Evolutionary conservation across 2,888 invertebrate species (phyloP), one percentile per base, ranked within the genome.

Genomic region (Meloe dianella): DNA sequence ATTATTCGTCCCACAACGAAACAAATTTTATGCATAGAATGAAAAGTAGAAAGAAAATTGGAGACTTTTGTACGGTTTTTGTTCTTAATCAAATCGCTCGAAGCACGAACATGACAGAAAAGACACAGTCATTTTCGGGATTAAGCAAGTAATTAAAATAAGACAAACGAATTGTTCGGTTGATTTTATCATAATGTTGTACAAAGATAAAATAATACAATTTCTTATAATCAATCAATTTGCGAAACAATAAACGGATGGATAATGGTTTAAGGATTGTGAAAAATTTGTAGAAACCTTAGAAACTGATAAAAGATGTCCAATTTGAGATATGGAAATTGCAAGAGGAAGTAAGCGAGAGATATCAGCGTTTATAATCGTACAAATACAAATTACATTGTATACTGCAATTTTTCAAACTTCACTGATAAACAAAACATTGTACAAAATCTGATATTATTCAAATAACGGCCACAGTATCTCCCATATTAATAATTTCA

Each of bases 251-350:
- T 6, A 17, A 38, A 41, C 17, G 35, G 35, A 8, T 30, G 4
- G 4, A 41, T 17, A 20, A 47, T 20, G 20, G 17, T 9, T 47
- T 8, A 10, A 20, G n/a, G 41, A 20, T 47, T 47, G 47, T 47
- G 47, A 47, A 47, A 47, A 47, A 47, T 47, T 47, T 20, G 47
- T 47, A 20, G 20, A 47, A 9, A 20, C 1, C 10, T 12, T 20
- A 20, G 47, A 47, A 47, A 47, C 47, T 47, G 47, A 47, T 47
- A 47, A 47, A 47, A 47, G 47, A 47, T 47, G 4, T 47, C 9
- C 20, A 2, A 20, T 20, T 47, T 9, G 47, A 9, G 47, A 47
- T 41, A 41, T 41, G 47, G 47, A 47, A 47, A 17, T 47, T 47
- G 20, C 20, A 47, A n/a, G 20, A 20, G 47, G 47, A 20, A 20